Evolutionary conservation across 2,113 vertebrate genomes (phyloP).

Genomic region (Solea solea): DNA sequence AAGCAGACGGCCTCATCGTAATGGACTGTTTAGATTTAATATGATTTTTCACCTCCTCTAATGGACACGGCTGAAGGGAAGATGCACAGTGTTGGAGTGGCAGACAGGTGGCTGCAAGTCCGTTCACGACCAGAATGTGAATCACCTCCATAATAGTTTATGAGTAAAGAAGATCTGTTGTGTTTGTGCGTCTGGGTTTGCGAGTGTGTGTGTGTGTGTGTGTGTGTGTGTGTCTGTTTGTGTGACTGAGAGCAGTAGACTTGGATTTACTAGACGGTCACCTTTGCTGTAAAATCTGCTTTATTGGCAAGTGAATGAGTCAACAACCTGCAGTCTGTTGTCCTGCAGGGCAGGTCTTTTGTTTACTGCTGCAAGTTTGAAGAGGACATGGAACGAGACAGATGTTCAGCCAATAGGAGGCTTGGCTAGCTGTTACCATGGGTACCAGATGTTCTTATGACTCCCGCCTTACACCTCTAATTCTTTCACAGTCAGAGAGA

Average conservation of each 20-base stretch:
- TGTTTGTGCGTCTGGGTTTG: slow-evolving; percentile 13
- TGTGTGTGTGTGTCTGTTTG: not conserved
- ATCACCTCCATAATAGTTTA: slow-evolving; percentile 41
- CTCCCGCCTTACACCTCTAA: slow-evolving; percentile 28
- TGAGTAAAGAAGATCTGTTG: slow-evolving; percentile 29
- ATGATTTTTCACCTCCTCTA: slow-evolving; percentile 61
- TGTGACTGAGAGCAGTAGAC: slow-evolving; percentile 21
- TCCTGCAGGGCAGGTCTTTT: slow-evolving; percentile 25
- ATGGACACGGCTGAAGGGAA: slow-evolving; percentile 53
- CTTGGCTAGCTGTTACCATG: slow-evolving; percentile 43
- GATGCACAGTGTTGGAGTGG: slow-evolving; percentile 12
- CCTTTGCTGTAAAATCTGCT: slow-evolving; percentile 63
- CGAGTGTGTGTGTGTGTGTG: slow-evolving; percentile 11
- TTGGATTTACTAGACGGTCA: slow-evolving; percentile 39
- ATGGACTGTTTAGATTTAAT: slow-evolving; percentile 62
- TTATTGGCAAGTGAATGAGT: slow-evolving; percentile 50
- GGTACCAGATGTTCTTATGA: slow-evolving; percentile 61
- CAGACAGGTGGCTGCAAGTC: not conserved
- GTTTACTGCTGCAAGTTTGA: slow-evolving; percentile 14
- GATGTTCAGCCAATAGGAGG: slow-evolving; percentile 42
- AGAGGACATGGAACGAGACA: slow-evolving; percentile 36
- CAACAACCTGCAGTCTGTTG: slow-evolving; percentile 34
- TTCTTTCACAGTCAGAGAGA: slow-evolving; percentile 43
- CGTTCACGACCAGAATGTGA: slow-evolving; percentile 43
- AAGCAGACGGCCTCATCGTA: slow-evolving; percentile 20